Conservation (phyloP, 92 coral and sea anemone species). For the Actinernus sp. region DNA sequence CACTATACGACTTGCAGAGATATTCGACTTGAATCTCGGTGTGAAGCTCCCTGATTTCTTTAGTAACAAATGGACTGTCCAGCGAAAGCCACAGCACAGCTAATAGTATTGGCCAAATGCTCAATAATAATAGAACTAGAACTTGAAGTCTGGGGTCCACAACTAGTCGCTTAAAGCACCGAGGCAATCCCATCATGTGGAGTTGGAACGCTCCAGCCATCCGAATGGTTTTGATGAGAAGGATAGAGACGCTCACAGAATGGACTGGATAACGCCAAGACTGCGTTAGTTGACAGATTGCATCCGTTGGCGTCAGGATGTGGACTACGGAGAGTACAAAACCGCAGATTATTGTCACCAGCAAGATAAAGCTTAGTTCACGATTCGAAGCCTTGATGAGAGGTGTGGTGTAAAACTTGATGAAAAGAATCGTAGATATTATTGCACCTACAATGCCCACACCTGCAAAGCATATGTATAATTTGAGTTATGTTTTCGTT, state of each 20-base stretch:
- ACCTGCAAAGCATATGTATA: conserved; percentile 25
- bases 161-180: conserved; percentile 46
- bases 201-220: conserved; percentile 54
- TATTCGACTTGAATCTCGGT: conserved; percentile 33
- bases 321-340: conserved; percentile 47
- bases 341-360: conserved; percentile 23
- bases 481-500: too few species aligned
- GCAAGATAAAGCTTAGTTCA: conserved; percentile 48
- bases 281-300: conserved; percentile 36
- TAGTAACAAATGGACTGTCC: conserved; percentile 25
- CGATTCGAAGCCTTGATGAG: conserved; percentile 66
- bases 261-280: conserved; percentile 30
- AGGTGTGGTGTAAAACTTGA: conserved; percentile 43
- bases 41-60: neutral
- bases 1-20: conserved; percentile 48
- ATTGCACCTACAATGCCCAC: conserved; percentile 34
- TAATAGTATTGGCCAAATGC: conserved; percentile 23
- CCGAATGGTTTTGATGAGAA: conserved; percentile 55
- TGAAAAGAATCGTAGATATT: conserved; percentile 33
- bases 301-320: conserved; percentile 41
- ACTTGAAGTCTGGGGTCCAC: conserved; percentile 36
- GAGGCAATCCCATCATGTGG: conserved; percentile 28
- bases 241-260: conserved; percentile 35
- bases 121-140: conserved; percentile 15
- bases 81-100: conserved; percentile 35